phyloP scores from a whole-genome alignment of 64 coral and sea anemone species.

The Porites australiensis region DNA sequence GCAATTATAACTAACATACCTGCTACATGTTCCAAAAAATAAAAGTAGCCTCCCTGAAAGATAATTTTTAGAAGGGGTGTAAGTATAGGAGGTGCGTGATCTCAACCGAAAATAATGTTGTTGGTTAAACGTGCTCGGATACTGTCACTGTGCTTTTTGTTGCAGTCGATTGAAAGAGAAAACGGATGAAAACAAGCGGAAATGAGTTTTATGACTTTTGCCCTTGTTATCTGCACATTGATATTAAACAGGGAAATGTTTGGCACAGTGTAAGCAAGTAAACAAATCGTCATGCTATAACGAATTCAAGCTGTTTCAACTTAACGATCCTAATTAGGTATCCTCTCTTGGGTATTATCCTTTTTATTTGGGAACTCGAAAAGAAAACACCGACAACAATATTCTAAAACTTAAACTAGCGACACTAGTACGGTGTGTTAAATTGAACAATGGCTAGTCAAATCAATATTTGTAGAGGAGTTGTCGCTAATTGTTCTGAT shows the following conservation, averaged over 20 bases:
- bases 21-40: conserved; percentile 90
- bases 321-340: too few species aligned
- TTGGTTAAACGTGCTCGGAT: neutral
- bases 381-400: too few species aligned
- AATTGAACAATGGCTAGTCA: too few species aligned
- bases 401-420: too few species aligned
- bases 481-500: too few species aligned
- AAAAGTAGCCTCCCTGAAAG: conserved; percentile 85
- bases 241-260: neutral
- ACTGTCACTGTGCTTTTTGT: neutral
- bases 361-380: too few species aligned
- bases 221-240: neutral
- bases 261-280: neutral
- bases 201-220: conserved; percentile 12
- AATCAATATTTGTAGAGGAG: too few species aligned
- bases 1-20: conserved; percentile 46
- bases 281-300: neutral
- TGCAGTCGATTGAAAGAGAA: neutral
- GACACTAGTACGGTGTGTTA: too few species aligned
- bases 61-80: neutral
- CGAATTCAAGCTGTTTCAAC: too few species aligned
- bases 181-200: conserved; percentile 26
- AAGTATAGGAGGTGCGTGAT: neutral
- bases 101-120: neutral
- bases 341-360: too few species aligned